Base-by-base conservation (phyloP, 1,140 invertebrate genomes). In the Cotesia vestalis region DNA sequence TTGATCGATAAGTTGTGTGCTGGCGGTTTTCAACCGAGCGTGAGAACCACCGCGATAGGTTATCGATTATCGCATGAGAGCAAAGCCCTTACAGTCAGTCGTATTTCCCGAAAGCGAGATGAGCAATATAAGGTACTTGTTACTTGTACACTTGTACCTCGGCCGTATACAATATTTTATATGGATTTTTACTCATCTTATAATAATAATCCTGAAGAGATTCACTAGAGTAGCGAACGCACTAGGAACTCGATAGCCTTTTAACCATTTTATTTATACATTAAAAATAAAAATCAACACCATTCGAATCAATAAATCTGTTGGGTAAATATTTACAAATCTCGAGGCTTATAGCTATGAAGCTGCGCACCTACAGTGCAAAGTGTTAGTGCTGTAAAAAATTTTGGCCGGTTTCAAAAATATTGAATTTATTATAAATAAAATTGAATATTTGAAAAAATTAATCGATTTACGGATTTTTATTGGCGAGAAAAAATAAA, bases 41-140 rank as follows among this genome's bases (percentile, higher is more conserved):
- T 64, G 62, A 64, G 62, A 64, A 64, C 11, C 38, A 6, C 27
- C 27, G 11, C 36, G n/a, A 46, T 11, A 40, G 34, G 60, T 69
- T 69, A 73, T 73, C 66, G 72, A 73, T 62, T 73, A 73, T 73
- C 52, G 38, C 64, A 35, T 61, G 34, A 53, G 66, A 40, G 52
- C 46, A 57, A 61, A 51, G 60, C 27, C 46, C 40, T 60, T 63
- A 53, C 14, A 46, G 17, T 61, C 66, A 72, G 64, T 66, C 71
- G 64, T 72, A 72, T 72, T 72, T 72, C 20, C 70, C 70, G 34
- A 66, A 72, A 61, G 63, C 61, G 11, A 46, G 40, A 34, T 36
- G 36, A 66, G 64, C 12, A 46, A 51, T 17, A 67, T 52, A 27
- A 34, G 38, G 40, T n/a, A 46, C 40, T 46, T 38, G 62, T 38